Evolutionary conservation across 37 sponge, comb jelly and placozoan genomes (phyloP).

Genomic region (Amphimedon queenslandica): DNA sequence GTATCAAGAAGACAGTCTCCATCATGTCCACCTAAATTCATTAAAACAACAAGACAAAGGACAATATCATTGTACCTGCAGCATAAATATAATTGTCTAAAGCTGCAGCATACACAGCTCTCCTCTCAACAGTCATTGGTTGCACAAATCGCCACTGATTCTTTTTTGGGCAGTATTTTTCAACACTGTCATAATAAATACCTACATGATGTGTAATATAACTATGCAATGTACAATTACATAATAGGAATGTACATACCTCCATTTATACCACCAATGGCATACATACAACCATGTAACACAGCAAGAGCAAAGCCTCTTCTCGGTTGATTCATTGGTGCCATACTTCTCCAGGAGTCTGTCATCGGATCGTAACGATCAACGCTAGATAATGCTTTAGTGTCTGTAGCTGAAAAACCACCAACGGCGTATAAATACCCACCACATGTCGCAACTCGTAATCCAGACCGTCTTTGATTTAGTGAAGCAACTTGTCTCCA

Average conservation of each 20-base stretch:
- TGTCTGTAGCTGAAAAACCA: conserved; percentile 49
- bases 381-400: conserved; percentile 51
- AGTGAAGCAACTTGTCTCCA: conserved; percentile 26
- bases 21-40: conserved; percentile 66
- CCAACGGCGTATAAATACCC: conserved; percentile 33
- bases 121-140: conserved; percentile 20
- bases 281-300: conserved; percentile 32
- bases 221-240: too few species aligned
- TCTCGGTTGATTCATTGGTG: conserved; percentile 42
- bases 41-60: not conserved
- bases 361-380: conserved; percentile 79
- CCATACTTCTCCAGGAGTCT: conserved; percentile 29
- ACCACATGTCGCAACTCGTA: conserved; percentile 22
- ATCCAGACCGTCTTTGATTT: conserved; percentile 11
- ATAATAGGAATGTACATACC: too few species aligned
- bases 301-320: conserved; percentile 48
- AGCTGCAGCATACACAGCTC: conserved; percentile 28
- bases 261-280: conserved; percentile 51
- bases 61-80: conserved; percentile 8
- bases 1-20: conserved; percentile 64
- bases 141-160: conserved; percentile 28
- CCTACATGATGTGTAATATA: too few species aligned
- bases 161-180: conserved; percentile 27
- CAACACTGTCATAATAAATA: conserved; percentile 40
- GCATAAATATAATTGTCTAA: conserved; percentile 33